phyloP scores from a whole-genome alignment of 2,888 invertebrate genomes.

The Aphidoletes aphidimyza region DNA sequence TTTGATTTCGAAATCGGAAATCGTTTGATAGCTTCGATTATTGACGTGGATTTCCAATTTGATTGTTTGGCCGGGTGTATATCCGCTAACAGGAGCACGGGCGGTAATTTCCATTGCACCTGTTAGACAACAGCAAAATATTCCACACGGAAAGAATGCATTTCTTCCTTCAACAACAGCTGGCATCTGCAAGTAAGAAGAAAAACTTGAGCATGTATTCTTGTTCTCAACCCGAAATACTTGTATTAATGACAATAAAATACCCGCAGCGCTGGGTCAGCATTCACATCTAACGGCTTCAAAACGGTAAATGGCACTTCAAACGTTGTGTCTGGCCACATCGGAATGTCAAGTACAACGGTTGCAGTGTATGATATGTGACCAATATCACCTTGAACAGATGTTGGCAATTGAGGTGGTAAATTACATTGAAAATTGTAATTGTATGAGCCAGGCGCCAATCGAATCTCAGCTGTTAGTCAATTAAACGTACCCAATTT shows the following conservation, averaged over 20 bases:
- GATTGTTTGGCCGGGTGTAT: slow-evolving; percentile 80
- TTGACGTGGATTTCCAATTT: background rate
- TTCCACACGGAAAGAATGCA: background rate
- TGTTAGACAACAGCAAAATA: background rate
- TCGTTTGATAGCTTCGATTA: background rate
- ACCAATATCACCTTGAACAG: slow-evolving; percentile 68
- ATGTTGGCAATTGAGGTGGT: slow-evolving; percentile 75
- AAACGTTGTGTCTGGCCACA: slow-evolving; percentile 78
- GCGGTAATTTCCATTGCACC: slow-evolving; percentile 73
- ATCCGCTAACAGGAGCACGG: slow-evolving; percentile 76
- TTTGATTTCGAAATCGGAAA: background rate
- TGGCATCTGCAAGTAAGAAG: background rate
- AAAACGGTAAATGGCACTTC: slow-evolving; percentile 84
- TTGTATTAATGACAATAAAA: background rate
- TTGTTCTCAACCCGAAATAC: no score
- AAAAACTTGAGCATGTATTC: background rate
- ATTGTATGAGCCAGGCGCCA: slow-evolving; percentile 72
- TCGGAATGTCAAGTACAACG: slow-evolving; percentile 71
- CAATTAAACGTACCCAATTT: background rate
- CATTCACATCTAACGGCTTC: slow-evolving; percentile 82
- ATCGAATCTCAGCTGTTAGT: slow-evolving; percentile 58
- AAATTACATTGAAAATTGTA: slow-evolving; percentile 81
- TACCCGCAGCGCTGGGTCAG: slow-evolving; percentile 75
- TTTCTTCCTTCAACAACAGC: background rate
- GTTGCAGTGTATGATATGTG: slow-evolving; percentile 71